A percentile compares a stretch with the other conserved stretches of the same genome.
Evolutionary conservation across 2,888 invertebrate genomes (phyloP).

Genomic region (Psylliodes chrysocephalus): DNA sequence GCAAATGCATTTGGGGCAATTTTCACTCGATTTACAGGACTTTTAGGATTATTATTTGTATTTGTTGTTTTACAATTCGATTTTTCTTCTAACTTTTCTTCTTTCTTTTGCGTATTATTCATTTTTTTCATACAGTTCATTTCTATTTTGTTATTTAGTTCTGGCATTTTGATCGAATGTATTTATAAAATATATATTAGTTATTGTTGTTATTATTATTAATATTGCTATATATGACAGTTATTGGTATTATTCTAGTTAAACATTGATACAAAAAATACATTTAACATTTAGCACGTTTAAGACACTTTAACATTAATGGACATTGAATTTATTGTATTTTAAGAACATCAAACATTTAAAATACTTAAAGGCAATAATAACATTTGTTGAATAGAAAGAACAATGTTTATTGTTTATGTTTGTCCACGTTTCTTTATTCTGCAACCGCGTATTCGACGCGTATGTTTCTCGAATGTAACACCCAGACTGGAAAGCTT

Average conservation of each 20-base stretch:
- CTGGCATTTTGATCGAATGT: constrained; percentile 41
- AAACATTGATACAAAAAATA: constrained; percentile 36
- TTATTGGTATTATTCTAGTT: constrained; percentile 7
- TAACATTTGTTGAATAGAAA: background rate
- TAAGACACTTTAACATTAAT: constrained; percentile 40
- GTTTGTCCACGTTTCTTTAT: constrained; percentile 21
- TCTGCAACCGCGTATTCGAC: constrained; percentile 40
- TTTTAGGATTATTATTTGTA: constrained; percentile 48
- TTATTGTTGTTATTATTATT: no score
- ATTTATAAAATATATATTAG: no score
- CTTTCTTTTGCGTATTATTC: constrained; percentile 35
- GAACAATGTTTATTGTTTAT: constrained; percentile 11
- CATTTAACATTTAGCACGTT: constrained; percentile 35
- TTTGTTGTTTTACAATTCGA: constrained; percentile 30
- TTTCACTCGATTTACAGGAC: constrained; percentile 56
- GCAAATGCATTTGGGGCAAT: constrained; percentile 60
- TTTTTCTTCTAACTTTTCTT: constrained; percentile 45
- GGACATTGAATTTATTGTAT: constrained; percentile 1
- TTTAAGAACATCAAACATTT: constrained; percentile 24
- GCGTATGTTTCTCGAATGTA: constrained; percentile 49
- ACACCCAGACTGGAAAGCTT: constrained; percentile 58
- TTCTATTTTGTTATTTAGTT: constrained; percentile 49
- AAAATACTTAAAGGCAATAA: constrained; percentile 27
- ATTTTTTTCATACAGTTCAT: constrained; percentile 47
- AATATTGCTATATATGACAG: constrained; percentile 31